A percentile compares a stretch with the other conserved stretches of the same genome.
phyloP scores from a whole-genome alignment of 30 jellyfish, hydroid and myxozoan genomes.

The Turritopsis dohrnii region DNA sequence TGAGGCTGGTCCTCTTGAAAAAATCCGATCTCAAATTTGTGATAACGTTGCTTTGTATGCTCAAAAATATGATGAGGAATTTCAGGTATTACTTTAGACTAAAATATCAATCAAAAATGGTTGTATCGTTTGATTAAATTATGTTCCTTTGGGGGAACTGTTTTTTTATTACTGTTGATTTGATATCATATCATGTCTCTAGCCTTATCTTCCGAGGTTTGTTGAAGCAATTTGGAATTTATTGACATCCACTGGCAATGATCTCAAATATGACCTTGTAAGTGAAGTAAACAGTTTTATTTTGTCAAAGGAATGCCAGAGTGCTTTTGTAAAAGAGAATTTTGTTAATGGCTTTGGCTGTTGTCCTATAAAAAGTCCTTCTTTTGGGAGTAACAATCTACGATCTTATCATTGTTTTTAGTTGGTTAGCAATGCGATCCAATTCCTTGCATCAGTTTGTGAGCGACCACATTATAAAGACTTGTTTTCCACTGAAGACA shows the following conservation, averaged over 20 bases:
- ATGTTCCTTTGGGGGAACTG: not conserved
- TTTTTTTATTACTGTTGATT: not conserved
- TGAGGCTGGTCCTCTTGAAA: conserved; percentile 94
- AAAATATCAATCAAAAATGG: not conserved
- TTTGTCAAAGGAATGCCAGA: too few relatives aligned
- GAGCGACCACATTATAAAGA: conserved; percentile 95
- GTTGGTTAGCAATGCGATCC: conserved; percentile 96
- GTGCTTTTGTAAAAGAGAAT: too few relatives aligned
- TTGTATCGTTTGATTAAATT: too few relatives aligned
- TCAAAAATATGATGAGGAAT: conserved; percentile 93
- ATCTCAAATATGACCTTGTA: conserved; percentile 82
- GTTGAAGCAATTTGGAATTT: conserved; percentile 90
- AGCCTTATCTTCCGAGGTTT: conserved; percentile 82
- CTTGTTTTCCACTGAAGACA: conserved; percentile 60
- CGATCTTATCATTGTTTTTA: conserved; percentile 6
- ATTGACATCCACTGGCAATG: conserved; percentile 68
- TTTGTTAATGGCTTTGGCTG: too few relatives aligned
- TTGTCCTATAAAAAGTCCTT: not conserved
- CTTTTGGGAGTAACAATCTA: not conserved
- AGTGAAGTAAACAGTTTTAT: not conserved
- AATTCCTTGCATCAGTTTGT: conserved; percentile 92
- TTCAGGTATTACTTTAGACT: conserved; percentile 45
- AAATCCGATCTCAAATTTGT: conserved; percentile 83
- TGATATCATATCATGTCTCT: not conserved
- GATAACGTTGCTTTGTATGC: conserved; percentile 92